Evolutionary conservation across 2,113 vertebrate species (phyloP), one percentile per base, ranked within the genome.

Genomic region (Formicarius rufipectus): DNA sequence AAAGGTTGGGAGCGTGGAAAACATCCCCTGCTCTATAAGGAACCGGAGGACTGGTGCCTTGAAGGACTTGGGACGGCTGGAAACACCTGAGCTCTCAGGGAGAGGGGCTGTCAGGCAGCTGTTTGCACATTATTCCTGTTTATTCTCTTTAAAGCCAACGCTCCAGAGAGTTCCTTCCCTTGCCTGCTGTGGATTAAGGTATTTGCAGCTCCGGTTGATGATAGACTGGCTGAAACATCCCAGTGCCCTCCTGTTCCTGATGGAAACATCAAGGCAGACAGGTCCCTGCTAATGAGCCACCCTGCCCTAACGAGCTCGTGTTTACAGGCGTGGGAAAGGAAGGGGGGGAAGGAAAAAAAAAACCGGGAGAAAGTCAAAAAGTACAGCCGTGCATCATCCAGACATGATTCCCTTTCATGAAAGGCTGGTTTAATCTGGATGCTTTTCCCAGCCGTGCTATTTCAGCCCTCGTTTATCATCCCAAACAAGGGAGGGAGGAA

Each of bases 231-330:
- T 88, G 66, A 47, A 77, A 49, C 72, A 87, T 52, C n/a, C 56
- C 11, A 0, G 35, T 75, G 86, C 72, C 82, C 73, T 66, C 3
- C 3, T 3, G 10, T 19, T 27, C 42, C 81, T 74, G 72, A 42
- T 80, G 89, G 69, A 84, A 89, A 79, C 81, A 94, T 84, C 62
- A 79, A 89, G 73, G 66, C 60, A 89, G 82, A 37, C 56, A 79
- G 85, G 67, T 24, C 75, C 35, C 20, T 24, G 60, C 73, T 92
- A 94, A 95, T 66, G 82, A 92, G 85, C 56, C 55, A 73, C 85
- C 62, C 77, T 92, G 77, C 33, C 58, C 86, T 95, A 80, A 76
- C 8, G 68, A 94, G 81, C 72, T 55, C 1, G 3, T 71, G 72
- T 84, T 89, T 89, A 74, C 52, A 76, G 77, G 35, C 80, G 37